These are phyloP conservation scores for Thaumatotibia leucotreta DNA, from an alignment of 1,140 invertebrate species.

Conservation along the genomic window DNA sequence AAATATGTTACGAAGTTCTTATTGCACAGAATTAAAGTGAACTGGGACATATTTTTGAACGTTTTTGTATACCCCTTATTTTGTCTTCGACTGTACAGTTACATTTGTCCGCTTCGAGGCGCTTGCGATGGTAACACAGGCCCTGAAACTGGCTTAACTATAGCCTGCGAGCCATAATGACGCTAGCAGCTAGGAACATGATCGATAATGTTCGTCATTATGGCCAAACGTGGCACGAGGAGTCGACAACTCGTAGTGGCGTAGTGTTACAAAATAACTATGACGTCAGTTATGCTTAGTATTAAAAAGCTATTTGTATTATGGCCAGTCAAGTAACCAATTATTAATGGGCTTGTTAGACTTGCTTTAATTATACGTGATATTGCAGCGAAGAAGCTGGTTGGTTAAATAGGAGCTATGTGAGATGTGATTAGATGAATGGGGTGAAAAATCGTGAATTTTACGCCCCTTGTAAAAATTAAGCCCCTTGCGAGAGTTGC, in stretches of 20 bases:
- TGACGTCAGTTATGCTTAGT: not conserved
- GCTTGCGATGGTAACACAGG: not conserved
- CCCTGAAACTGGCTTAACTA: not conserved
- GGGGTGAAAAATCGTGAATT: too few relatives aligned
- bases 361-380: not conserved
- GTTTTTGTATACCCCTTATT: too few relatives aligned
- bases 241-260: not conserved
- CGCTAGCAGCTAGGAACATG: not conserved
- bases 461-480: too few relatives aligned
- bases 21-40: too few relatives aligned
- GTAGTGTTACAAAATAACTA: not conserved
- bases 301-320: conserved; percentile 3
- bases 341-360: not conserved
- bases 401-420: too few relatives aligned
- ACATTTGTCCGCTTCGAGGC: too few relatives aligned
- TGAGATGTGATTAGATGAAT: too few relatives aligned
- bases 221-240: not conserved
- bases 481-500: too few relatives aligned
- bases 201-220: not conserved
- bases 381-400: not conserved
- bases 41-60: too few relatives aligned
- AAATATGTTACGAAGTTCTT: too few relatives aligned
- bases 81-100: too few relatives aligned
- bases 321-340: not conserved
- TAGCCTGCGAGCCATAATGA: not conserved